Conservation (phyloP, 2,797 vertebrate genomes). For the Malacoraja senta region DNA sequence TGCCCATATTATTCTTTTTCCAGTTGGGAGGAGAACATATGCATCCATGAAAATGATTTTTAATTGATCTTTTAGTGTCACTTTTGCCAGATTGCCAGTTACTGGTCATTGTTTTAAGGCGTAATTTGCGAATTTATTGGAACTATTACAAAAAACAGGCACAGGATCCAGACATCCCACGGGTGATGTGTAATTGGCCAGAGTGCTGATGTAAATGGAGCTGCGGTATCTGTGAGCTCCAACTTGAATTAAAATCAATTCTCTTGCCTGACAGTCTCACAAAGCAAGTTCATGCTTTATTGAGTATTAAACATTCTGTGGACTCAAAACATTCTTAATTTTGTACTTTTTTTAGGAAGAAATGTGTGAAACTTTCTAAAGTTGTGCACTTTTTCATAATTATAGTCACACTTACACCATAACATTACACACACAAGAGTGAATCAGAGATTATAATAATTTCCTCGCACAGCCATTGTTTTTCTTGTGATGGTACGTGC, state of each 20-base stretch:
- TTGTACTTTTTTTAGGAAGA: background rate
- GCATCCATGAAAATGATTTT: background rate
- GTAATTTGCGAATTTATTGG: background rate
- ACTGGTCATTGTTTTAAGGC: no score
- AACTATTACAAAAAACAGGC: background rate
- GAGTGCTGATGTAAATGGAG: no score
- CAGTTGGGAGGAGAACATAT: no score
- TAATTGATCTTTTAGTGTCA: background rate
- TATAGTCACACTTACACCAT: background rate
- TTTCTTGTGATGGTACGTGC: no score
- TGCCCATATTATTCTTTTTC: background rate
- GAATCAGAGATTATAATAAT: background rate
- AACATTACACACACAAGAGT: background rate
- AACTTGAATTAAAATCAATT: background rate
- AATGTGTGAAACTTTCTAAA: background rate
- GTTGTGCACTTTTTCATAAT: background rate
- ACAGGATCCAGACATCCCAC: background rate
- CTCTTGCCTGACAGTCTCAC: background rate
- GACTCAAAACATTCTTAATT: background rate
- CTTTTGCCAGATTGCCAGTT: background rate
- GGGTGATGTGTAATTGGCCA: no score
- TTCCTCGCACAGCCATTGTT: no score
- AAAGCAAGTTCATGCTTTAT: background rate
- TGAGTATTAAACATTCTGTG: slow-evolving; percentile 12
- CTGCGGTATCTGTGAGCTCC: no score